Conservation (phyloP, 2,113 vertebrate genomes). For the Neoarius graeffei region DNA sequence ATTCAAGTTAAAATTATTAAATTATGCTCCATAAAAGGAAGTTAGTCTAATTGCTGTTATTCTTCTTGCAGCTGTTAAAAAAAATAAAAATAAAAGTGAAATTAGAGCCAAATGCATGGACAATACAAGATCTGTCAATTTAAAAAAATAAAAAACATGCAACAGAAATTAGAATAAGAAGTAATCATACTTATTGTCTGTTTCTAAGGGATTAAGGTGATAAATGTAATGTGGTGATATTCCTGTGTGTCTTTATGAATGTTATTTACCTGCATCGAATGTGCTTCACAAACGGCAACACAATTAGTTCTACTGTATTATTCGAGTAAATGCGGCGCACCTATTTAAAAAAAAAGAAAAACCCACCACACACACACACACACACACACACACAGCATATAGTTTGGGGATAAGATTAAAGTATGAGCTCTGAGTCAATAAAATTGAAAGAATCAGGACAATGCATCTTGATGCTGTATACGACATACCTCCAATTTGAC, state of each 20-base stretch:
- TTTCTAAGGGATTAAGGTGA: neutral
- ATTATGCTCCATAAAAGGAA: neutral
- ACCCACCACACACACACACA: neutral
- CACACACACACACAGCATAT: neutral
- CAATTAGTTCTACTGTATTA: rapidly evolving
- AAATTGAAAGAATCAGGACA: neutral
- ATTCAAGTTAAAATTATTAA: neutral
- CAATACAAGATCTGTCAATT: neutral
- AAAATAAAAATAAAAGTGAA: neutral
- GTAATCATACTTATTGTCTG: neutral
- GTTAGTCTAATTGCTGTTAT: neutral
- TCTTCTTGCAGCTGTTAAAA: neutral
- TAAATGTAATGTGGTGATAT: neutral
- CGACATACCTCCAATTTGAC: constrained; percentile 12
- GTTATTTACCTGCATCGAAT: constrained; percentile 26
- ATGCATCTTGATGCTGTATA: neutral
- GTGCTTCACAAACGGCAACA: constrained; percentile 25
- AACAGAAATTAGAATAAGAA: too few species aligned
- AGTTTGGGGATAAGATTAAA: neutral
- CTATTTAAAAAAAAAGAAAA: neutral
- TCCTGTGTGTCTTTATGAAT: neutral
- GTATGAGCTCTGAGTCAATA: neutral
- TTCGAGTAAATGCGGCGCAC: neutral
- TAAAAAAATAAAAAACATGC: too few species aligned
- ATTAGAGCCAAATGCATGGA: neutral